phyloP scores from a whole-genome alignment of 35 echinoderm and acorn worm genomes.

The Apostichopus japonicus region DNA sequence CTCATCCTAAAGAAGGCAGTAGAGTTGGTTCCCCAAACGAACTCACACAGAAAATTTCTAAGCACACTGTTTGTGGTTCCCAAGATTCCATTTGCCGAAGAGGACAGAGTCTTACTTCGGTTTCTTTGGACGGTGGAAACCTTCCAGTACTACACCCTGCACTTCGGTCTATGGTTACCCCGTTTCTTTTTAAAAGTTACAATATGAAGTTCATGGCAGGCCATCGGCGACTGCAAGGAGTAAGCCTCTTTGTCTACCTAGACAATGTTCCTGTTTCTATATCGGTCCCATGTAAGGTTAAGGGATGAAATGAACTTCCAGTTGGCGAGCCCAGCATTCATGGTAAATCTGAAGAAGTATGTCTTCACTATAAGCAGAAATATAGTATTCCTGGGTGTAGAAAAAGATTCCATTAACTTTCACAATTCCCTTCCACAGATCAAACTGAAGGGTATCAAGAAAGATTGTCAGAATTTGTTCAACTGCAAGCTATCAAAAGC shows the following conservation, averaged over 20 bases:
- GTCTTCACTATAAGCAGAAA: background rate
- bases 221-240: too few relatives aligned
- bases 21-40: background rate
- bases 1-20: slow-evolving; percentile 49
- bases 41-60: background rate
- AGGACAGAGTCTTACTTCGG: slow-evolving; percentile 21
- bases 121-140: slow-evolving; percentile 4
- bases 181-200: slow-evolving; percentile 30
- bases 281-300: too few relatives aligned
- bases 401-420: too few relatives aligned
- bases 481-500: background rate
- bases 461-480: background rate
- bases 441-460: background rate
- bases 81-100: slow-evolving; percentile 14
- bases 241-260: too few relatives aligned
- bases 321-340: background rate
- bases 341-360: slow-evolving; percentile 33
- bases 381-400: too few relatives aligned
- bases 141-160: slow-evolving; percentile 22
- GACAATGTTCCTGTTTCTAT: too few relatives aligned
- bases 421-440: background rate
- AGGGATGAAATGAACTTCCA: background rate
- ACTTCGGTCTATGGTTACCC: slow-evolving; percentile 7
- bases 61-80: slow-evolving; percentile 38
- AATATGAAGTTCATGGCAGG: too few relatives aligned